Evolutionary conservation across 2,888 invertebrate genomes (phyloP), one percentile per base, ranked within the genome.

Genomic region (Phorcus lineatus): DNA sequence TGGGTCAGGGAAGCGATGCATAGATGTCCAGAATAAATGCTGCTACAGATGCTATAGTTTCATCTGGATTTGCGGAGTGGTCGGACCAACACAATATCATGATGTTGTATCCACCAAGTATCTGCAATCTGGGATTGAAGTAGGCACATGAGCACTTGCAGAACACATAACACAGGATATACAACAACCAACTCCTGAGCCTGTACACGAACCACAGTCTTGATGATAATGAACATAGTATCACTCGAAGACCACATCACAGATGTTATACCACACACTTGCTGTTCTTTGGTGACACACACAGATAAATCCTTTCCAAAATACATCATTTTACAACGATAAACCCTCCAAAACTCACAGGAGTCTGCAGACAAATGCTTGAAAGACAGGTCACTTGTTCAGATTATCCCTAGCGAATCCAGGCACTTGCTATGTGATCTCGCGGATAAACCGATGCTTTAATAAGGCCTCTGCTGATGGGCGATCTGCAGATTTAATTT

Each of bases 381-480:
- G 62, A 62, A 62, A 62, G 62, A 62, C 62, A 9, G 0, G 62
- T 62, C 62, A 28, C 62, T 28, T 62, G 62, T 24, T 62, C 62
- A 28, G 24, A 62, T 19, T 28, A 62, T 62, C 28, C 22, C 74
- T 52, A 47, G 40, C 11, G 47, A 40, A n/a, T 47, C 31, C 24
- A 9, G 40, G 22, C 77, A 62, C 62, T 28, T 62, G 77, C 80
- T 85, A 85, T 75, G 85, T 83, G 36, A 80, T 78, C 24, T 85
- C 85, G 24, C 78, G 79, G 19, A 82, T 74, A 80, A 85, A 87
- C 80, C 83, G 80, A 76, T 90, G 87, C 74, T 84, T 82, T 70
- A 91, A 77, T 70, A 91, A 84, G 67, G 91, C 90, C 80, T 90
- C 89, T 2, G 93, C 91, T 19, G 90, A 86, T 0, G 91, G 91